phyloP scores from a whole-genome alignment of 2,888 invertebrate species.

The Drepana falcataria region DNA sequence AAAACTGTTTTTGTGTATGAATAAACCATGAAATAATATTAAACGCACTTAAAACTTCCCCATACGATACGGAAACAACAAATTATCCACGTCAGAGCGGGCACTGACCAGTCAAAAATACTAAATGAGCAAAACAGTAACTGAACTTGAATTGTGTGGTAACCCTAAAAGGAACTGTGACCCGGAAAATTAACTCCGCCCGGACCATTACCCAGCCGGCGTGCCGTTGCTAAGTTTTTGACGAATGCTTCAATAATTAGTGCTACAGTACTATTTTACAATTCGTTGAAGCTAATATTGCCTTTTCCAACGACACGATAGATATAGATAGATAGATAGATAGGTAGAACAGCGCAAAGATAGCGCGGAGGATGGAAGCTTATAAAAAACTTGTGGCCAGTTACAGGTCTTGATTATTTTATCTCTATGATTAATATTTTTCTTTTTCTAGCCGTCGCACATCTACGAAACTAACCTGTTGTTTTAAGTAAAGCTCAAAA shows the following conservation, averaged over 20 bases:
- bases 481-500: too few relatives aligned
- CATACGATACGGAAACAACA: slow-evolving; percentile 13
- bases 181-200: slow-evolving; percentile 63
- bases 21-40: slow-evolving; percentile 13
- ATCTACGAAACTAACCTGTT: too few relatives aligned
- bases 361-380: too few relatives aligned
- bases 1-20: background rate
- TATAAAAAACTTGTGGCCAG: too few relatives aligned
- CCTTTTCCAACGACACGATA: too few relatives aligned
- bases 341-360: too few relatives aligned
- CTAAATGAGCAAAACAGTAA: slow-evolving; percentile 13
- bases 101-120: slow-evolving; percentile 1
- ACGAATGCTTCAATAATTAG: slow-evolving; percentile 11
- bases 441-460: too few relatives aligned
- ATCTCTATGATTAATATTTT: too few relatives aligned
- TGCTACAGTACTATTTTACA: background rate
- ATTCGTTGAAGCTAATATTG: background rate
- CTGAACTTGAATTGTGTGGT: slow-evolving; percentile 32
- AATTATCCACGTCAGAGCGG: slow-evolving; percentile 5
- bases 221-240: slow-evolving; percentile 14
- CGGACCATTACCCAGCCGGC: slow-evolving; percentile 39
- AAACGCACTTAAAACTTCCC: slow-evolving; percentile 18
- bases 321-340: too few relatives aligned
- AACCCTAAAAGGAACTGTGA: slow-evolving; percentile 47
- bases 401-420: too few relatives aligned